Evolutionary conservation across 2,113 vertebrate genomes (phyloP), one percentile per base, ranked within the genome.

Genomic region (Scophthalmus maximus): DNA sequence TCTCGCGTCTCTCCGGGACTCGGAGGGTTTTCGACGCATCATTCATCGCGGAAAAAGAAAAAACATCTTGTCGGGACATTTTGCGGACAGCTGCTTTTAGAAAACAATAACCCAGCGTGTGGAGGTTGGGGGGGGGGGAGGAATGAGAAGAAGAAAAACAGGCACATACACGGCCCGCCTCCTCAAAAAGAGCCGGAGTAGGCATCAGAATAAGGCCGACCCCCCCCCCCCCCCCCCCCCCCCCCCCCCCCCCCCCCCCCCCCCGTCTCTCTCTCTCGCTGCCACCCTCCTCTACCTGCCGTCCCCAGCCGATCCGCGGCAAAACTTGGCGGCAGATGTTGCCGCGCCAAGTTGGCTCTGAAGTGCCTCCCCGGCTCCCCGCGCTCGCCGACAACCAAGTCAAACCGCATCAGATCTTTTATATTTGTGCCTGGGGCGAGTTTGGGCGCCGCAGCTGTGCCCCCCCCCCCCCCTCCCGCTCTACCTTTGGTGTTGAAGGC

Each of bases 261-360:
- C 96, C 94, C 96, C 94, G 93, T 97, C 95, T 95, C 95, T n/a
- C 92, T 92, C 42, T 5, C 32, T 47, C 47, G 8, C 74, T 64
- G 81, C 92, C 90, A 93, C 90, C 95, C 91, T 87, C 78, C 88
- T 93, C 94, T 95, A 95, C 94, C 95, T 96, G 94, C 96, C 94
- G 93, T 97, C 95, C 95, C 95, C 92, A 74, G 93, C 93, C 92
- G 93, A 92, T 96, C 93, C 85, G 92, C 71, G 84, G 83, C 51
- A 52, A 93, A 97, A 96, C 95, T 94, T 88, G 91, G 94, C 87
- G 95, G 95, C 97, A 99, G 97, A 97, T 98, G 97, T 95, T 94
- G 88, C 90, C 8, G 89, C 68, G 73, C 83, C 86, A 93, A 95
- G 93, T 94, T 94, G 95, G 94, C 96, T 98, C 96, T 97, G 97